Evolutionary conservation across 2,888 invertebrate genomes (phyloP), one percentile per base, ranked within the genome.

Genomic region (Pomacea canaliculata): DNA sequence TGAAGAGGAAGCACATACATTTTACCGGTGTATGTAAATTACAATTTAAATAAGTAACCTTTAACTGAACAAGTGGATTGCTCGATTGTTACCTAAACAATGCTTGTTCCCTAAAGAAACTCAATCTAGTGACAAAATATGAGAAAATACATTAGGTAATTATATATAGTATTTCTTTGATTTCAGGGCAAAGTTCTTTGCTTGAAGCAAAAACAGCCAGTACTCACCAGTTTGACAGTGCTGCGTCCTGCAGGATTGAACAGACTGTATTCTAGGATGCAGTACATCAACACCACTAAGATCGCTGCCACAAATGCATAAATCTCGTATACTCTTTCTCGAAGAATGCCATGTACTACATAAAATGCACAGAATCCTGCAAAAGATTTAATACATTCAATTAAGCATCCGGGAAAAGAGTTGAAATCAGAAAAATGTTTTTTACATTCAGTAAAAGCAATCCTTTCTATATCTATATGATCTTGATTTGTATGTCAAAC

Each of bases 341-440:
- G 74, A n/a, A 89, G 73, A 18, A 89, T 84, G 18, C 89, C 89
- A 81, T 89, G 87, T 46, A 87, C 72, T 13, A 84, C 84, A 78
- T 89, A 89, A 76, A 87, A 88, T 7, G 83, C 71, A 73, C 87
- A 86, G 80, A 89, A 89, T 7, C 71, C 89, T 89, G 85, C 69
- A 83, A 81, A 56, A 56, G 51, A 56, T 23, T 23, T 23, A 37
- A 37, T 37, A 5, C 37, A 37, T 37, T 5, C 37, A 37, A 1
- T 37, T 3, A 37, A 37, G 3, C 5, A 37, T 37, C 67, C 62
- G 73, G 60, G 70, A 69, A 46, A 67, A 59, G 18, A 77, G 4
- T 16, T 56, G 46, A 59, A 48, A 49, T 62, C 16, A 59, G 19
- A 19, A 37, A 13, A 18, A 59, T 71, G 19, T 5, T 60, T 23